A percentile compares a stretch with the other conserved stretches of the same genome.
Conservation (phyloP, 2,797 vertebrate species). For the Australoheros facetus region DNA sequence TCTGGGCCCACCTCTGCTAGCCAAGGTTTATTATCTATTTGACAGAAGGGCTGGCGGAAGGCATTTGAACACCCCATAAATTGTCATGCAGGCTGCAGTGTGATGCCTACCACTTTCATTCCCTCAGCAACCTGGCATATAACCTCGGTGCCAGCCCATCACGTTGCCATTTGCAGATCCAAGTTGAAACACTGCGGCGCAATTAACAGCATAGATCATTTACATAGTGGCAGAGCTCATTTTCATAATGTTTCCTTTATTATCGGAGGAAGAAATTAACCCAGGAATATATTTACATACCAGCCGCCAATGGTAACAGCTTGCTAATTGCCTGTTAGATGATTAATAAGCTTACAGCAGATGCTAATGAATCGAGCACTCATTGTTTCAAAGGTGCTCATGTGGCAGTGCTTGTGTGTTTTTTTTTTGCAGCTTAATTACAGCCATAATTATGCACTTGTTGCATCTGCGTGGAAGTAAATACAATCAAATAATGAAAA, state of each 20-base stretch:
- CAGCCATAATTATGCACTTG: conserved; percentile 96
- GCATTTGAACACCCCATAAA: conserved; percentile 78
- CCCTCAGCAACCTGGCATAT: conserved; percentile 65
- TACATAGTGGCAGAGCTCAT: conserved; percentile 95
- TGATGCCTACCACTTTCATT: conserved; percentile 65
- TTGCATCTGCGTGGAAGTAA: conserved; percentile 96
- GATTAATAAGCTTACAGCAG: conserved; percentile 99
- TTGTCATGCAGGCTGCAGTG: conserved; percentile 75
- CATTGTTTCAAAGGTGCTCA: conserved; percentile 97
- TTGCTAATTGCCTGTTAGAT: conserved; percentile 99
- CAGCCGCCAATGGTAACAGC: conserved; percentile 96
- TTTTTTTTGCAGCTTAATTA: conserved; percentile 96
- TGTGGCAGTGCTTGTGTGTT: conserved; percentile 87
- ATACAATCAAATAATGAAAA: conserved; percentile 94
- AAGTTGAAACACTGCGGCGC: conserved; percentile 82
- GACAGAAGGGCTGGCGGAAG: conserved; percentile 74
- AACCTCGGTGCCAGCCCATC: conserved; percentile 66
- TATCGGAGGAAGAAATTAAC: conserved; percentile 99
- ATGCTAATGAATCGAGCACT: conserved; percentile 97
- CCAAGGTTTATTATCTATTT: conserved; percentile 76
- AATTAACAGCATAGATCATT: conserved; percentile 95
- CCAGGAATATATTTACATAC: conserved; percentile 99
- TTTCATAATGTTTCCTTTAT: conserved; percentile 99
- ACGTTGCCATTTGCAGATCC: conserved; percentile 64
- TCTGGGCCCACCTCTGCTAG: conserved; percentile 66